Percentiles rank a stretch among this genome's conserved stretches.
These are phyloP conservation scores for Nysson spinosus DNA, from an alignment of 2,888 invertebrate genomes.

Conservation along the genomic window DNA sequence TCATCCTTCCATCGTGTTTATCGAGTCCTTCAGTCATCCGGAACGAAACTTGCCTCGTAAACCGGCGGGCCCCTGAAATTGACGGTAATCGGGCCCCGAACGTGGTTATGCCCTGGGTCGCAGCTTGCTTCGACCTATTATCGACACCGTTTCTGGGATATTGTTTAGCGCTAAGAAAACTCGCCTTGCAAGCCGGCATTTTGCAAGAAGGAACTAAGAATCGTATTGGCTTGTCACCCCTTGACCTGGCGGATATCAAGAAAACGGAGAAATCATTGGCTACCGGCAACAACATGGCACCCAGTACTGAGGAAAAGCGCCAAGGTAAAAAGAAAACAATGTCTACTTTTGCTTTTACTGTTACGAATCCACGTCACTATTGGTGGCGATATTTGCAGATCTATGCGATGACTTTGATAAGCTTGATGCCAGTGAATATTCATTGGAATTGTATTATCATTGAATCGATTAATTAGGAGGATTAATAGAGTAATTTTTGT, in stretches of 20 bases:
- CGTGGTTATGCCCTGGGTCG: slow-evolving; percentile 74
- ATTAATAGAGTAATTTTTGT: no score
- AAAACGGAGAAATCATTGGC: slow-evolving; percentile 77
- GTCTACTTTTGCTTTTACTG: no score
- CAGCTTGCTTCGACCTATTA: slow-evolving; percentile 69
- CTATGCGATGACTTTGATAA: no score
- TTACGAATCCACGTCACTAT: no score
- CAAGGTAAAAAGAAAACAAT: slow-evolving; percentile 70
- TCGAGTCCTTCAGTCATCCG: no score
- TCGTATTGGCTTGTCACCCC: slow-evolving; percentile 75
- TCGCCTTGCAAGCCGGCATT: slow-evolving; percentile 68
- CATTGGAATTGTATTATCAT: no score
- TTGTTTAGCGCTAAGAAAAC: slow-evolving; percentile 68
- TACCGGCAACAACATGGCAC: slow-evolving; percentile 80
- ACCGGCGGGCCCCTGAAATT: no score
- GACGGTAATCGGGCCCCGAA: no score
- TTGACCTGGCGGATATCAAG: slow-evolving; percentile 73
- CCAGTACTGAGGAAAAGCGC: slow-evolving; percentile 80
- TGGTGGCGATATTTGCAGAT: no score
- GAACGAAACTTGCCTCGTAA: no score
- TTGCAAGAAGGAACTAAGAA: slow-evolving; percentile 61
- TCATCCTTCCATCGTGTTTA: slow-evolving; percentile 23
- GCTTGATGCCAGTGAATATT: no score
- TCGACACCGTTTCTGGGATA: slow-evolving; percentile 70
- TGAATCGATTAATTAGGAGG: no score